Evolutionary conservation across 2,888 invertebrate species (phyloP).

Genomic region (Drosophila stalkeri): DNA sequence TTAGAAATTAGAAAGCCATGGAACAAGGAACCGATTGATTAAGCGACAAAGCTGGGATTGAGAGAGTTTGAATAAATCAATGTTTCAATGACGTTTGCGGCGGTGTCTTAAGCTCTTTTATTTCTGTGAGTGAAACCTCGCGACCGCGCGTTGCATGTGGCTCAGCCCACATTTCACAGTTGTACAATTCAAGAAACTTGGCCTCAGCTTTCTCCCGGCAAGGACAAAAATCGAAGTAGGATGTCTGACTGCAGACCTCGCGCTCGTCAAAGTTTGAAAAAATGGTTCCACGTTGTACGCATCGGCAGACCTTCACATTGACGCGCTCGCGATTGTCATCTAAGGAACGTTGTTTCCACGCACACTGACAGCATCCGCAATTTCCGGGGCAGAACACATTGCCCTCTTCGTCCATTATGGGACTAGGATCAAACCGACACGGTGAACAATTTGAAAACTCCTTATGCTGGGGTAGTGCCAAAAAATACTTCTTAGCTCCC

Average conservation of each 20-base stretch:
- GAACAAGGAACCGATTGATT: constrained; percentile 27
- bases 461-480: constrained; percentile 78
- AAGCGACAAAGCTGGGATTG: neutral
- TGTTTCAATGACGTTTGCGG: neutral
- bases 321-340: constrained; percentile 55
- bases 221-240: constrained; percentile 81
- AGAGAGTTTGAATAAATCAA: neutral
- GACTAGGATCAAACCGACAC: constrained; percentile 78
- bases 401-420: constrained; percentile 73
- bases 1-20: constrained; percentile 18
- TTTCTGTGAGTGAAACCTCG: constrained; percentile 63
- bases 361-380: constrained; percentile 82
- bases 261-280: constrained; percentile 58
- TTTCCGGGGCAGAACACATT: constrained; percentile 78
- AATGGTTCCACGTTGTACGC: constrained; percentile 68
- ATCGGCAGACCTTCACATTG: constrained; percentile 78
- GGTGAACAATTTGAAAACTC: constrained; percentile 74
- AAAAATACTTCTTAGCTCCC: constrained; percentile 45
- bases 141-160: constrained; percentile 48
- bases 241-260: constrained; percentile 58
- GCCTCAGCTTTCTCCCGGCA: constrained; percentile 82
- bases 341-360: constrained; percentile 70
- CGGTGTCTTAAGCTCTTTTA: constrained; percentile 56
- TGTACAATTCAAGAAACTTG: constrained; percentile 72
- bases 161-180: constrained; percentile 72